Conservation (phyloP, 2,113 vertebrate species). For the Stigmatopora argus region DNA sequence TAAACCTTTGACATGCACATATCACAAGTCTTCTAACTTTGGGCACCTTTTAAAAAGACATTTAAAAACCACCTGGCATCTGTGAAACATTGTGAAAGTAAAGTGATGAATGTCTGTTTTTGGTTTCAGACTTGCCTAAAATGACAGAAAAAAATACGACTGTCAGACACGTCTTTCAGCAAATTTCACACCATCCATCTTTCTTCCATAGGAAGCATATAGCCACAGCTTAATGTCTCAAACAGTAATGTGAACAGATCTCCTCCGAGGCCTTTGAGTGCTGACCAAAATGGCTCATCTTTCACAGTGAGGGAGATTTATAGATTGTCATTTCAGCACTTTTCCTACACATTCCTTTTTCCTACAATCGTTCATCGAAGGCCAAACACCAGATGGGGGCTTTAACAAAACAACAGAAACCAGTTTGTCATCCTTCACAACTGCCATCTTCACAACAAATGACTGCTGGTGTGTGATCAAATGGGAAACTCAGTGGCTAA, state of each 20-base stretch:
- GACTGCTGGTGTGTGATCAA: conserved; percentile 44
- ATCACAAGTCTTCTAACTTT: neutral
- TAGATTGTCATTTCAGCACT: conserved; percentile 73
- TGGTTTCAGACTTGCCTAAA: neutral
- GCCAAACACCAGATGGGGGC: conserved; percentile 80
- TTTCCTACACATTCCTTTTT: conserved; percentile 51
- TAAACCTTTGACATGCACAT: too few relatives aligned
- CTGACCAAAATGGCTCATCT: conserved; percentile 41
- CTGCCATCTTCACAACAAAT: conserved; percentile 51
- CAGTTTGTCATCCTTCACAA: conserved; percentile 74
- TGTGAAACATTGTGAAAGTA: neutral
- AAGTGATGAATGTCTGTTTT: neutral
- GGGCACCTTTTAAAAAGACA: neutral
- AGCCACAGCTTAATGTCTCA: conserved; percentile 9
- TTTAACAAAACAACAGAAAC: conserved; percentile 70
- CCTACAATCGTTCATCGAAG: conserved; percentile 30
- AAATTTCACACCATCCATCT: conserved; percentile 2
- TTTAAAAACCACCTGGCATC: neutral
- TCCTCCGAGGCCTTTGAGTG: conserved; percentile 30
- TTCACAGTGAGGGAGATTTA: conserved; percentile 72
- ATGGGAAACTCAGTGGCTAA: conserved; percentile 31
- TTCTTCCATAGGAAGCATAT: neutral
- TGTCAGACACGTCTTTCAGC: neutral
- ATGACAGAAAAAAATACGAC: conserved; percentile 2
- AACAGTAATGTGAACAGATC: conserved; percentile 38